A percentile compares a stretch with the other conserved stretches of the same genome.
phyloP scores from a whole-genome alignment of 2,888 invertebrate genomes.

The Epinotia nisella region DNA sequence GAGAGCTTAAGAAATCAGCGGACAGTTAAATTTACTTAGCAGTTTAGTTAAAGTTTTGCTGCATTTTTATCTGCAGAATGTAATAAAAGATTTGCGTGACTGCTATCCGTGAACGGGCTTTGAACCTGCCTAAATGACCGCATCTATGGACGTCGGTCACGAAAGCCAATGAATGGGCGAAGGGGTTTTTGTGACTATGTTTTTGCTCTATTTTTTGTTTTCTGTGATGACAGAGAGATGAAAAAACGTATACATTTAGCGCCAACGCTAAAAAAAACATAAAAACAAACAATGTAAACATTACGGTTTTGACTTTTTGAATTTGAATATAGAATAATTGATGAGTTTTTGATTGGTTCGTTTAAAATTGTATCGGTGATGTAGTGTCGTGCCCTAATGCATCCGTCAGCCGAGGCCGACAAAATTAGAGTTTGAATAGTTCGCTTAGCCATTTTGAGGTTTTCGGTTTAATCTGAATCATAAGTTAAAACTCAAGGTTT shows the following conservation, averaged over 20 bases:
- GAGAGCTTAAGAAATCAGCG: too few relatives aligned
- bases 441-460: neutral
- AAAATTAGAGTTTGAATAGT: slow-evolving; percentile 8
- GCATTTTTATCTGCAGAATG: slow-evolving; percentile 14
- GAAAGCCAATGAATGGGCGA: slow-evolving; percentile 40
- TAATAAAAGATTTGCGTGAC: slow-evolving; percentile 24
- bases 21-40: neutral
- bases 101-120: slow-evolving; percentile 27
- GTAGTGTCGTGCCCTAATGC: slow-evolving; percentile 24
- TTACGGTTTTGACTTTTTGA: slow-evolving; percentile 16
- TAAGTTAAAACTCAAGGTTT: slow-evolving; percentile 30
- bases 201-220: slow-evolving; percentile 40
- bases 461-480: slow-evolving; percentile 10
- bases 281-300: slow-evolving; percentile 40
- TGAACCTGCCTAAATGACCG: slow-evolving; percentile 38
- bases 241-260: slow-evolving; percentile 36
- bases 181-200: slow-evolving; percentile 32
- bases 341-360: slow-evolving; percentile 24
- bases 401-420: slow-evolving; percentile 29
- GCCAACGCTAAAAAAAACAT: slow-evolving; percentile 29
- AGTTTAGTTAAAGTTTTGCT: slow-evolving; percentile 12
- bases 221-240: slow-evolving; percentile 27
- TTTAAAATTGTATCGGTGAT: slow-evolving; percentile 21
- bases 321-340: slow-evolving; percentile 35
- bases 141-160: slow-evolving; percentile 36